Evolutionary conservation across 2,113 vertebrate species (phyloP).

Genomic region (Ranitomeya imitator): DNA sequence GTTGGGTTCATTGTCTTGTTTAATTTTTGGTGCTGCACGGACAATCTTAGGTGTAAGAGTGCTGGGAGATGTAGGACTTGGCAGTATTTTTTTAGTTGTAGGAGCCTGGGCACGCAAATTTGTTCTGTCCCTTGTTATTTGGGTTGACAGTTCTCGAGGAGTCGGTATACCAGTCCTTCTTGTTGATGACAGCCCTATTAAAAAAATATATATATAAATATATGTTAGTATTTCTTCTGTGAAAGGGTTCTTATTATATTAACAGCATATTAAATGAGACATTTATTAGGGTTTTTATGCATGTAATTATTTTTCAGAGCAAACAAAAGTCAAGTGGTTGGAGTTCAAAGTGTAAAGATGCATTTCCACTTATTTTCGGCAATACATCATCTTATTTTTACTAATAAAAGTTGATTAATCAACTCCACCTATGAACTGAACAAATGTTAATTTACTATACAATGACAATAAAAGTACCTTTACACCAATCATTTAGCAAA

Average conservation of each 20-base stretch:
- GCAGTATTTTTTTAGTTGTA: conserved; percentile 79
- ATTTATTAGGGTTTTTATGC: too few relatives aligned
- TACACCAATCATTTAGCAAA: background rate
- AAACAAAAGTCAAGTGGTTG: background rate
- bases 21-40: conserved; percentile 77
- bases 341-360: too few relatives aligned
- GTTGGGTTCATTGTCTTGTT: conserved; percentile 76
- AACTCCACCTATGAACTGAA: too few relatives aligned
- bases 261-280: too few relatives aligned
- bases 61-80: conserved; percentile 85
- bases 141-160: conserved; percentile 80
- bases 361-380: too few relatives aligned
- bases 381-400: too few relatives aligned
- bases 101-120: conserved; percentile 77
- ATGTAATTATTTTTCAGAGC: too few relatives aligned
- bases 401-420: too few relatives aligned
- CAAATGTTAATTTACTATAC: background rate
- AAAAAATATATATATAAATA: conserved; percentile 10
- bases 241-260: background rate
- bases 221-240: background rate
- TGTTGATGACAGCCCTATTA: conserved; percentile 74
- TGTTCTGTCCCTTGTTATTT: conserved; percentile 79
- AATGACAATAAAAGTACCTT: background rate
- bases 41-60: conserved; percentile 83
- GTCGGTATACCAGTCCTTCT: conserved; percentile 93